These are phyloP conservation scores for Synanthedon andrenaeformis DNA, from an alignment of 2,888 invertebrate genomes.

Conservation along the genomic window DNA sequence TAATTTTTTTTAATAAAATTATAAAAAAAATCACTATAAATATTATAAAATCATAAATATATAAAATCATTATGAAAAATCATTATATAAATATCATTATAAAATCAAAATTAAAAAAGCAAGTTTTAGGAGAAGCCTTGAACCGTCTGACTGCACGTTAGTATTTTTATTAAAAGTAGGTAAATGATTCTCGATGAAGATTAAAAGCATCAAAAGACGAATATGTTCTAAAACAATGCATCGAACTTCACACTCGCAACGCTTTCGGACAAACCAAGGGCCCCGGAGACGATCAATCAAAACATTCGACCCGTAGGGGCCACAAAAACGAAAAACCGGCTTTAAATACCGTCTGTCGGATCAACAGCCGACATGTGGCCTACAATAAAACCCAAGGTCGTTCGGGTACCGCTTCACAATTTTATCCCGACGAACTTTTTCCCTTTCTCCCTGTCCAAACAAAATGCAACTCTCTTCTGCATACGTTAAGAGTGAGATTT, in stretches of 20 bases:
- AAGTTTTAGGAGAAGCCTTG: no score
- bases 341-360: conserved; percentile 28
- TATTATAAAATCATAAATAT: no score
- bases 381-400: conserved; percentile 65
- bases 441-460: conserved; percentile 42
- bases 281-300: conserved; percentile 51
- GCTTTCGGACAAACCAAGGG: conserved; percentile 13
- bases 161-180: no score
- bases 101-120: no score
- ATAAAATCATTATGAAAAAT: no score
- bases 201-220: no score
- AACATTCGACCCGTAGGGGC: conserved; percentile 29
- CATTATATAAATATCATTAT: no score
- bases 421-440: conserved; percentile 49
- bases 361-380: conserved; percentile 60
- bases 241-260: not conserved
- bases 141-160: no score
- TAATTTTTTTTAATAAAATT: no score
- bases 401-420: conserved; percentile 56
- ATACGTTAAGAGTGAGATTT: conserved; percentile 12
- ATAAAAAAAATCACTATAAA: no score
- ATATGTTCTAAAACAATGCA: not conserved
- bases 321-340: conserved; percentile 52
- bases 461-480: conserved; percentile 19
- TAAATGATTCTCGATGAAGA: no score